These are phyloP conservation scores for Helleia helle DNA, from an alignment of 2,888 invertebrate genomes.

Conservation along the genomic window DNA sequence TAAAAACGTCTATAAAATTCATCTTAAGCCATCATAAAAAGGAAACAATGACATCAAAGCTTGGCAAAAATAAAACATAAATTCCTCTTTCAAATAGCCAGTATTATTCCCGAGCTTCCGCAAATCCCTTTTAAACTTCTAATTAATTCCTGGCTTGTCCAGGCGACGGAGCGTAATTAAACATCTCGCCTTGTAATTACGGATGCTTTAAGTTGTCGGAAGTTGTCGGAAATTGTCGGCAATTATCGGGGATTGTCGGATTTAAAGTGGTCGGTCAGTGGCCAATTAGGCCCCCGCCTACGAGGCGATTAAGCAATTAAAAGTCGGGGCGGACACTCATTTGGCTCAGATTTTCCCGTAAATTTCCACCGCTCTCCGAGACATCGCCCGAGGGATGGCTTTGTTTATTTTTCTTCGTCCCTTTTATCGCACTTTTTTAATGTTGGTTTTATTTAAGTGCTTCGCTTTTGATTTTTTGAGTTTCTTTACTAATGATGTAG, in stretches of 20 bases:
- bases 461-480: too few relatives aligned
- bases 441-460: slow-evolving; percentile 11
- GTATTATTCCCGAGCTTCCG: slow-evolving; percentile 27
- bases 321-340: slow-evolving; percentile 56
- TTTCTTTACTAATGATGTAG: too few relatives aligned
- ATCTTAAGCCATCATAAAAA: too few relatives aligned
- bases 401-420: slow-evolving; percentile 17
- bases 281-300: slow-evolving; percentile 60
- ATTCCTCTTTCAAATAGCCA: slow-evolving; percentile 10
- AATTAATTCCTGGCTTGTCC: slow-evolving; percentile 62
- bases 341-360: slow-evolving; percentile 51
- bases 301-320: slow-evolving; percentile 70
- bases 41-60: background rate
- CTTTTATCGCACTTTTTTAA: slow-evolving; percentile 16
- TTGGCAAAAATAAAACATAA: background rate
- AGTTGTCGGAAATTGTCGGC: slow-evolving; percentile 49
- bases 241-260: slow-evolving; percentile 46
- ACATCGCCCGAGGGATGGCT: slow-evolving; percentile 19
- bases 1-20: background rate
- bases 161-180: slow-evolving; percentile 59
- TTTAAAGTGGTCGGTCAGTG: slow-evolving; percentile 55
- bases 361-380: slow-evolving; percentile 31
- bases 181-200: slow-evolving; percentile 71
- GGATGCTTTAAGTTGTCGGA: slow-evolving; percentile 39
- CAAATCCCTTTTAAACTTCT: slow-evolving; percentile 32